Evolutionary conservation across 2,113 vertebrate genomes (phyloP).

Genomic region (Empidonax alnorum): DNA sequence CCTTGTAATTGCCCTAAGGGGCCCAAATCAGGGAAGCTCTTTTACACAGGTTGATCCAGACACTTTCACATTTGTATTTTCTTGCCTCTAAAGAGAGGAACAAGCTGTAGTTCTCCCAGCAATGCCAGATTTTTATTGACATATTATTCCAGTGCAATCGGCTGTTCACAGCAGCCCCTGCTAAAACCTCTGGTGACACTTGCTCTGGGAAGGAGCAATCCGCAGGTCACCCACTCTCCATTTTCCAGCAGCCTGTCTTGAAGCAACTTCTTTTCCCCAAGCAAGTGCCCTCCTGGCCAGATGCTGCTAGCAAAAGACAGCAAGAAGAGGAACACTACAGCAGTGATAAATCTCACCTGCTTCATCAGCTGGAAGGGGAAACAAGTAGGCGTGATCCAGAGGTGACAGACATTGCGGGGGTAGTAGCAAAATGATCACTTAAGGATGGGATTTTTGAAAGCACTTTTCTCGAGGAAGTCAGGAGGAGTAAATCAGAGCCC

Average conservation of each 20-base stretch:
- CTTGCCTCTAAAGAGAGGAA: neutral
- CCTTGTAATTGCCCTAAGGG: neutral
- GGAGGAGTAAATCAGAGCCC: conserved; percentile 19
- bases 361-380: conserved; percentile 19
- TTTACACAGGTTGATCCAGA: neutral
- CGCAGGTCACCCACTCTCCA: neutral
- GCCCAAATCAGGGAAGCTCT: neutral
- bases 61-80: conserved; percentile 6
- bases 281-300: neutral
- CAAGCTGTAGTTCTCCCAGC: neutral
- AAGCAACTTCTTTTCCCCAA: neutral
- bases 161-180: neutral
- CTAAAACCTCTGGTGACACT: neutral
- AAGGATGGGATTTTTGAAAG: conserved; percentile 42
- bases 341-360: neutral
- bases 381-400: neutral
- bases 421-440: neutral
- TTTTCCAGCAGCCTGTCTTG: neutral
- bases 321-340: neutral
- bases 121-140: neutral
- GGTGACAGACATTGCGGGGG: neutral
- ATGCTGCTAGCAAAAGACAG: neutral
- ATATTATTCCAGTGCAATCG: neutral
- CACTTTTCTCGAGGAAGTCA: conserved; percentile 45
- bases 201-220: neutral